A percentile compares a stretch with the other conserved stretches of the same genome.
Conservation (phyloP, 64 coral and sea anemone genomes). For the Montipora capricornis region DNA sequence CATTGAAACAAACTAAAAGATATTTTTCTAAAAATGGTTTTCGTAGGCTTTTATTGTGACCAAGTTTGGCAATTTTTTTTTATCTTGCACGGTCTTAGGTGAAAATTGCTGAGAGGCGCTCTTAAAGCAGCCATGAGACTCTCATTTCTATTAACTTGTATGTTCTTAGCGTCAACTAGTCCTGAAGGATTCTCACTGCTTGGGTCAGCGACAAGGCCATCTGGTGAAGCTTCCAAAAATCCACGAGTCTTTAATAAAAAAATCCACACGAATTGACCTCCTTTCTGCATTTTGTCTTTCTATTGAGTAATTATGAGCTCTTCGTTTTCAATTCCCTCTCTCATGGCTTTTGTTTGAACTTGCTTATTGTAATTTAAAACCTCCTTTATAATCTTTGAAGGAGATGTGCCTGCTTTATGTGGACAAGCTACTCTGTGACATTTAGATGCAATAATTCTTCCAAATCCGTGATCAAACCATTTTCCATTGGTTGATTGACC, state of each 20-base stretch:
- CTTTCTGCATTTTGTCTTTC: slow-evolving; percentile 10
- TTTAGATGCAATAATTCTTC: slow-evolving; percentile 75
- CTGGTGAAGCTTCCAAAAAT: slow-evolving; percentile 14
- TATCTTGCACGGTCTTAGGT: no score
- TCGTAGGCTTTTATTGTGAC: no score
- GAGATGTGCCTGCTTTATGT: slow-evolving; percentile 60
- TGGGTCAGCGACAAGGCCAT: slow-evolving; percentile 49
- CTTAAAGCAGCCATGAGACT: slow-evolving; percentile 34
- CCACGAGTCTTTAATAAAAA: slow-evolving; percentile 7
- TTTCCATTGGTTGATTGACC: slow-evolving; percentile 65
- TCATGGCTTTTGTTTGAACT: slow-evolving; percentile 70
- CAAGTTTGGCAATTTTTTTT: no score
- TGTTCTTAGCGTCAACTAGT: slow-evolving; percentile 68
- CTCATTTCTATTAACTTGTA: slow-evolving; percentile 38
- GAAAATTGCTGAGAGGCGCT: no score
- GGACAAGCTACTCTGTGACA: slow-evolving; percentile 76
- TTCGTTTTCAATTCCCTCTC: slow-evolving; percentile 53
- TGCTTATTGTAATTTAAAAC: slow-evolving; percentile 59
- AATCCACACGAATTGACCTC: slow-evolving; percentile 28
- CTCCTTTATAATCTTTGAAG: slow-evolving; percentile 74
- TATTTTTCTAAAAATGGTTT: no score
- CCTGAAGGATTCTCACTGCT: slow-evolving; percentile 52
- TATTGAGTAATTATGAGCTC: slow-evolving; percentile 5
- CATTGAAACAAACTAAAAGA: no score
- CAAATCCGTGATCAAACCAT: slow-evolving; percentile 77